Base-by-base conservation (phyloP, 2,113 vertebrate species). In the Notarius lentiginosus region DNA sequence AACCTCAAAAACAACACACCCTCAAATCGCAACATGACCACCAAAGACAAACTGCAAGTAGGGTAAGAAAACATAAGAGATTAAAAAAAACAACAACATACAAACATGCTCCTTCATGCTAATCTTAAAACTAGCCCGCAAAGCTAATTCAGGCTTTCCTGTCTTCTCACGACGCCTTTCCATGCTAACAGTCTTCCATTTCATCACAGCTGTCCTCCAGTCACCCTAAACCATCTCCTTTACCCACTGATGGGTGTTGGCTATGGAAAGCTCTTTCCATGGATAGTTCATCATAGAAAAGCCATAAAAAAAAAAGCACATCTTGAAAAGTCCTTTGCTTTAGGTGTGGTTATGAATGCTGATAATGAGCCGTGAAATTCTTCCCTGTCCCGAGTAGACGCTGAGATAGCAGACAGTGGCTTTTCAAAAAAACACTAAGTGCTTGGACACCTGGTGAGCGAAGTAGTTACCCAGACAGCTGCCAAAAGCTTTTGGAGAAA, bases 291-390 rank as follows among this genome's bases (percentile, higher is more conserved):
- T 89, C 89, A 89, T 76, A 79, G 84, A 30, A 76, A 88, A 83
- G 55, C 77, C 70, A 73, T 83, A 22, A 87, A 90, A 87, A 18
- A 18, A 87, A 88, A 88, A 90, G 87, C 84, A 90, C 90, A 92
- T 90, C 87, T 91, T 92, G 90, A 90, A 91, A 92, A 91, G 89
- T 87, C 89, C 87, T 90, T 90, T 88, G 85, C 86, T 81, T 86
- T 87, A 88, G 86, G 89, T 86, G 86, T 87, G 84, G 88, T 88
- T 89, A 88, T 92, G 88, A 89, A 84, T 79, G 68, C 88, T 87
- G 77, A 86, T 90, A 90, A 92, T 91, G 90, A 91, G 87, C 89
- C 88, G 83, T 90, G 81, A 91, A 89, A 90, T 90, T 87, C 88
- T 86, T 88, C 87, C 77, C 68, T 83, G 83, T 81, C 85, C 75